These are phyloP conservation scores for Mallateleia sp. DNA, from an alignment of 2,888 invertebrate genomes.

Conservation along the genomic window DNA sequence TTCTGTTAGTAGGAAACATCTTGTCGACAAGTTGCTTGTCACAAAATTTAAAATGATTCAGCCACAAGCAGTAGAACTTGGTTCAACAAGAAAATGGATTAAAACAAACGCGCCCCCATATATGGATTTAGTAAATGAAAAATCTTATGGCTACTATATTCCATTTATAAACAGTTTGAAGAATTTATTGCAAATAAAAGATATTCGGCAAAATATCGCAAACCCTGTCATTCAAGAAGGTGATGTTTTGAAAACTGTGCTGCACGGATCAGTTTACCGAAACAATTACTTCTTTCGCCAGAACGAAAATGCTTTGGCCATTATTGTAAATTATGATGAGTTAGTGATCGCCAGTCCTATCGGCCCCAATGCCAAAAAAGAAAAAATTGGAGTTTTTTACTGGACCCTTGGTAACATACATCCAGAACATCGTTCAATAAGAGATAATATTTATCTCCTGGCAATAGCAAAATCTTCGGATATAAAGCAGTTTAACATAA, in stretches of 20 bases:
- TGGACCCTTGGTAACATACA: slow-evolving; percentile 22
- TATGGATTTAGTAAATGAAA: slow-evolving; percentile 17
- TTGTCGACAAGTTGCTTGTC: no score
- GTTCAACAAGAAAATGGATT: background rate
- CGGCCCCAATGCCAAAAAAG: slow-evolving; percentile 28
- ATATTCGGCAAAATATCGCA: slow-evolving; percentile 62
- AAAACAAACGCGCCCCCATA: background rate
- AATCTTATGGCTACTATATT: slow-evolving; percentile 69
- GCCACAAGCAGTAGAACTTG: background rate
- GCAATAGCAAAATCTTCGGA: slow-evolving; percentile 3
- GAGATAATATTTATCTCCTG: background rate
- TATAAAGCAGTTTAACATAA: slow-evolving; percentile 55
- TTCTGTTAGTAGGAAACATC: no score
- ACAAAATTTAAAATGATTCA: background rate
- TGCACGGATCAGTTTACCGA: slow-evolving; percentile 77
- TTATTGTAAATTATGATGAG: slow-evolving; percentile 78
- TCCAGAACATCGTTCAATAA: background rate
- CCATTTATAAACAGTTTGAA: slow-evolving; percentile 70
- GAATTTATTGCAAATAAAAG: slow-evolving; percentile 67
- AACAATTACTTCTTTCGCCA: slow-evolving; percentile 66
- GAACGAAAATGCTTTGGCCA: slow-evolving; percentile 70
- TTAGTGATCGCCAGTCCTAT: slow-evolving; percentile 51
- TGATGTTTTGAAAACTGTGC: slow-evolving; percentile 50
- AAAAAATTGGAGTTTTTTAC: slow-evolving; percentile 48
- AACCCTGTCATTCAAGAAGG: slow-evolving; percentile 51